These are phyloP conservation scores for Butastur rufipennis DNA, from an alignment of 2,113 vertebrate species.

Conservation along the genomic window DNA sequence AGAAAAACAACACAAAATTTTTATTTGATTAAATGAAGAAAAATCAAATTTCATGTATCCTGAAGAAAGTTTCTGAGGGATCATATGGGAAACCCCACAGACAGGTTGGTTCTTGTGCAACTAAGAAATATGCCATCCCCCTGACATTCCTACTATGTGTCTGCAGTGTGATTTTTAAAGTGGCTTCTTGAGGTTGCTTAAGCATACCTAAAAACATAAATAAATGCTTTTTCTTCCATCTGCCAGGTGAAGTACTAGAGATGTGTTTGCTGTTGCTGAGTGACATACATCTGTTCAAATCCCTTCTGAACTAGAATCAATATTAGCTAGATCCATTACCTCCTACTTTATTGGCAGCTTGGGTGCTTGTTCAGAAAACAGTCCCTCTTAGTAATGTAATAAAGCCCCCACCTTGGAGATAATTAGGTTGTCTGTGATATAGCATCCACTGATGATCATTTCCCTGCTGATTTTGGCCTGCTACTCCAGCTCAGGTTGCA, in stretches of 20 bases:
- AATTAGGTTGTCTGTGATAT: constrained; percentile 43
- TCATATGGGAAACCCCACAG: background rate
- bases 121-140: background rate
- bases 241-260: background rate
- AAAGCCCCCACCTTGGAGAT: constrained; percentile 44
- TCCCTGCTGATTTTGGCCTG: constrained; percentile 41
- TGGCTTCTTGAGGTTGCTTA: background rate
- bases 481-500: constrained; percentile 37
- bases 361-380: constrained; percentile 55
- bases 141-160: background rate
- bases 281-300: constrained; percentile 24
- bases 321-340: constrained; percentile 51
- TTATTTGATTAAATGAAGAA: background rate
- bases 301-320: constrained; percentile 23
- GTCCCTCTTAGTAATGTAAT: constrained; percentile 47
- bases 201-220: background rate
- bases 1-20: background rate
- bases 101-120: background rate
- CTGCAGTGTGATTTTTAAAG: background rate
- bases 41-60: background rate
- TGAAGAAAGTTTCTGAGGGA: background rate
- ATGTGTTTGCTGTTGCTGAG: background rate
- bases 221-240: background rate
- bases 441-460: constrained; percentile 33
- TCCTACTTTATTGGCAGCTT: constrained; percentile 39